A percentile compares a stretch with the other conserved stretches of the same genome.
These are phyloP conservation scores for Pseudomugil gertrudae DNA, from an alignment of 2,797 vertebrate species.

Conservation along the genomic window DNA sequence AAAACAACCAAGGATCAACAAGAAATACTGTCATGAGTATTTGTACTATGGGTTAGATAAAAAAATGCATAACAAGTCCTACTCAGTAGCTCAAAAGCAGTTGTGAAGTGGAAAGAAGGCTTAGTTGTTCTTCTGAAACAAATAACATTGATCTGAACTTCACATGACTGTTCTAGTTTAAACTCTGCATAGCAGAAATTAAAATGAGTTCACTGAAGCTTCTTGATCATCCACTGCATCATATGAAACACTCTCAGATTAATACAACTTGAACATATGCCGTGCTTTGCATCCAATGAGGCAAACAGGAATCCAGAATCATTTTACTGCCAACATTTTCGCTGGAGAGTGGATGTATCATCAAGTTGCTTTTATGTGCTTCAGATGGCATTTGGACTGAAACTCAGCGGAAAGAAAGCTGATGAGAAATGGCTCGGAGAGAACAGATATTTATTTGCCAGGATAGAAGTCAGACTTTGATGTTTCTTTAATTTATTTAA, in stretches of 20 bases:
- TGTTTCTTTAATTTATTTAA: too few species aligned
- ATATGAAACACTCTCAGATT: neutral
- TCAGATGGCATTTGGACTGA: conserved; percentile 21
- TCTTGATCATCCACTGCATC: neutral
- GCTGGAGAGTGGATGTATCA: neutral
- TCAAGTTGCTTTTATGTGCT: conserved; percentile 32
- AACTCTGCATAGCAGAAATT: neutral
- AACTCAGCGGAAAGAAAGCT: neutral
- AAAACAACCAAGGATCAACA: neutral
- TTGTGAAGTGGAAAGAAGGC: neutral
- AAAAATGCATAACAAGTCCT: neutral
- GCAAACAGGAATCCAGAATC: conserved; percentile 18
- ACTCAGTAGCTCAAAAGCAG: neutral
- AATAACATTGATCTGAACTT: neutral
- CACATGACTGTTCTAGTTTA: neutral
- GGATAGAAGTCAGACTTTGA: too few species aligned
- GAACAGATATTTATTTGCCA: neutral
- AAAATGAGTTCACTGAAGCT: neutral
- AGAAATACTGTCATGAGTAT: too few species aligned
- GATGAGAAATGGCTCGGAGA: neutral
- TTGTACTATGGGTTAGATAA: too few species aligned
- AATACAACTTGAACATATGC: conserved; percentile 1
- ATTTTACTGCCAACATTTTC: conserved; percentile 6
- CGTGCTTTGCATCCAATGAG: neutral
- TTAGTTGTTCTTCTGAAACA: neutral